These are phyloP conservation scores for Lithophane socia DNA, from an alignment of 2,888 invertebrate species.

Conservation along the genomic window DNA sequence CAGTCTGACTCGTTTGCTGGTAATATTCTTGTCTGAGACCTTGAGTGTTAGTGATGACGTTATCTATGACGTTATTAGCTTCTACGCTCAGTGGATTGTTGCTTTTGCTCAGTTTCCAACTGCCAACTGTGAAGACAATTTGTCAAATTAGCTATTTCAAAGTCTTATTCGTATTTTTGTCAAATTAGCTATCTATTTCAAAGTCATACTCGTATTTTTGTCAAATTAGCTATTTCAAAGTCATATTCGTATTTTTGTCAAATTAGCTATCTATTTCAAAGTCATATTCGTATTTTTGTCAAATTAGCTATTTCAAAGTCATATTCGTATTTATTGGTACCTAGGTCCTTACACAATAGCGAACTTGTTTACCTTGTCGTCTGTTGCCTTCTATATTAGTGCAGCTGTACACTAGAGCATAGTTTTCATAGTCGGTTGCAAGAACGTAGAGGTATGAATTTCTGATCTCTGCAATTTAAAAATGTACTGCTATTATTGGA, in stretches of 20 bases:
- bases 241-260: background rate
- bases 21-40: constrained; percentile 70
- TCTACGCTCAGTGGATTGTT: constrained; percentile 69
- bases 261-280: background rate
- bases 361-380: constrained; percentile 73
- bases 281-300: too few species aligned
- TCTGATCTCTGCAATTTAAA: constrained; percentile 55
- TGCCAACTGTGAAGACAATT: constrained; percentile 75
- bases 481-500: too few species aligned
- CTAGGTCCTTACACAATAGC: too few species aligned
- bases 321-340: background rate
- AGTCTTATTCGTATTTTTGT: too few species aligned
- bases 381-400: constrained; percentile 72
- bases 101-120: constrained; percentile 83
- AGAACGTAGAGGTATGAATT: constrained; percentile 77
- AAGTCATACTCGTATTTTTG: background rate
- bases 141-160: background rate
- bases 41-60: background rate
- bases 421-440: constrained; percentile 81
- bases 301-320: background rate
- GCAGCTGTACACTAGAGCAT: constrained; percentile 83
- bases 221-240: too few species aligned
- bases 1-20: constrained; percentile 63
- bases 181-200: background rate
- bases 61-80: constrained; percentile 53